These are phyloP conservation scores for Leucophenga maculata DNA, from an alignment of 2,888 invertebrate genomes.

Conservation along the genomic window DNA sequence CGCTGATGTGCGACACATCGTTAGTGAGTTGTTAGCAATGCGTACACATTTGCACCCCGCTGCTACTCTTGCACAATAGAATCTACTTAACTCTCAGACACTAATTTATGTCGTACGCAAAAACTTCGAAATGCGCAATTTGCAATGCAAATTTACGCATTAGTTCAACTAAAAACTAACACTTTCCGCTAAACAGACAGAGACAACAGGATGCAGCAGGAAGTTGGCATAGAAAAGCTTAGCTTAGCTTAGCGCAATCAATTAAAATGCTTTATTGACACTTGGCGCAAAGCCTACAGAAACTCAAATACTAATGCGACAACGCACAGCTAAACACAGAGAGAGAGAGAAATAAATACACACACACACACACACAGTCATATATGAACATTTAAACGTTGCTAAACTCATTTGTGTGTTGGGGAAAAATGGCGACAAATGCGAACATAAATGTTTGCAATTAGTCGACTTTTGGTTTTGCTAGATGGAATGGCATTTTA, in stretches of 20 bases:
- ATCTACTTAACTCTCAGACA: neutral
- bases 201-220: constrained; percentile 22
- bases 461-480: constrained; percentile 51
- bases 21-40: neutral
- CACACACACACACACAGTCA: constrained; percentile 22
- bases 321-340: constrained; percentile 27
- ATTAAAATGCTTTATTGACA: constrained; percentile 62
- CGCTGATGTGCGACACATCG: neutral
- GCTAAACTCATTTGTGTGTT: constrained; percentile 17
- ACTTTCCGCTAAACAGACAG: neutral
- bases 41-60: neutral
- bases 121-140: constrained; percentile 60
- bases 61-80: neutral
- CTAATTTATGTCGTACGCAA: neutral
- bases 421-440: constrained; percentile 14
- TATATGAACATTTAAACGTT: constrained; percentile 17
- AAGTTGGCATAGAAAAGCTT: constrained; percentile 46
- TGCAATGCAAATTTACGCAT: constrained; percentile 63
- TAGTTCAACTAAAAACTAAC: constrained; percentile 46
- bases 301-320: constrained; percentile 18
- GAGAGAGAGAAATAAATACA: neutral
- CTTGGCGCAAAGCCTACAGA: constrained; percentile 46
- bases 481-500: constrained; percentile 41
- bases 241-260: constrained; percentile 52
- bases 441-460: constrained; percentile 48